phyloP scores from a whole-genome alignment of 2,113 vertebrate genomes.

The Halcyon malimbica region DNA sequence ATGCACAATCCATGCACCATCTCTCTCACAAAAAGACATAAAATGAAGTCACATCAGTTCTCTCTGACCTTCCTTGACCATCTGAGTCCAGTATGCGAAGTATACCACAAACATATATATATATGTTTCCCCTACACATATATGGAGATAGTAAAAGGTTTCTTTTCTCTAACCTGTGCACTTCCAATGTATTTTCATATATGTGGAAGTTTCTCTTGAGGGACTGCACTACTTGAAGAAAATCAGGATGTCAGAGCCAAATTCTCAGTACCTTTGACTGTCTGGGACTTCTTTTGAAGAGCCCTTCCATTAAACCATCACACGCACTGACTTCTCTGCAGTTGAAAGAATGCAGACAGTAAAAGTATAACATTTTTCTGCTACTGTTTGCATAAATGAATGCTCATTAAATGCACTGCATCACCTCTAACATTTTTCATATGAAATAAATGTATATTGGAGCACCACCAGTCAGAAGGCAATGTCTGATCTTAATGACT shows the following conservation, averaged over 20 bases:
- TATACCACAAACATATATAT: background rate
- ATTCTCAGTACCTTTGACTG: background rate
- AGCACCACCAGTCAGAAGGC: background rate
- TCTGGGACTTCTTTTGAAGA: background rate
- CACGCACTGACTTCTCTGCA: rapidly evolving
- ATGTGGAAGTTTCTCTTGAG: background rate
- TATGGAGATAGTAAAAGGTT: background rate
- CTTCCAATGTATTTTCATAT: background rate
- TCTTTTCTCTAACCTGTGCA: background rate
- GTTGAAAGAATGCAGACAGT: background rate
- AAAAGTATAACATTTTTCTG: background rate
- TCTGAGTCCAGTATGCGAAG: background rate
- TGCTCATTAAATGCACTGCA: background rate
- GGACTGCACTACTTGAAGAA: background rate
- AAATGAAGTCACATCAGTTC: background rate
- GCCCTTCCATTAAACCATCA: background rate
- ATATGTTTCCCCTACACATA: background rate
- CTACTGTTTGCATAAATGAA: background rate
- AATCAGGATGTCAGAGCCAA: background rate
- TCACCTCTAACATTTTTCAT: background rate
- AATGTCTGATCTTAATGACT: background rate
- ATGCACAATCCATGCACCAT: rapidly evolving
- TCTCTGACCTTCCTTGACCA: background rate
- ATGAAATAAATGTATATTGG: background rate
- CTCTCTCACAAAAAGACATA: background rate